Conservation (phyloP, 1,140 invertebrate species). For the Pseudomyrmex concolor region DNA sequence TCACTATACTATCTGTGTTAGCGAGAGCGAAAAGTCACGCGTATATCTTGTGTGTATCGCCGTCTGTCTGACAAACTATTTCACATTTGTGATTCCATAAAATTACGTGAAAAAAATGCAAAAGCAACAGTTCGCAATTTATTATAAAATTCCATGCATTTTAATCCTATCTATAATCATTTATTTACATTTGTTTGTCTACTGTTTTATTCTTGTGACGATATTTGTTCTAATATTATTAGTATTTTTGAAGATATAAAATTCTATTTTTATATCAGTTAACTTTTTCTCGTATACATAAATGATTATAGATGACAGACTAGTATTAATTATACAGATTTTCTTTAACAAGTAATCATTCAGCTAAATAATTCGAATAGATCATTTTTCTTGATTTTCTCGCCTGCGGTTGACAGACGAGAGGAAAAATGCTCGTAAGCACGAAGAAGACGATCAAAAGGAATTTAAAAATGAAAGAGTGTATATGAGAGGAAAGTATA, state of each 20-base stretch:
- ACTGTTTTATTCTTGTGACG: too few relatives aligned
- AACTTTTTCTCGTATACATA: not conserved
- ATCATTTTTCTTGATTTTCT: constrained; percentile 48
- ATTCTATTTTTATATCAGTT: too few relatives aligned
- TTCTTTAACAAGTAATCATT: not conserved
- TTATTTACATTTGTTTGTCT: too few relatives aligned
- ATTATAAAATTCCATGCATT: too few relatives aligned
- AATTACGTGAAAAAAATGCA: not conserved
- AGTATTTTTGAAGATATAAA: too few relatives aligned
- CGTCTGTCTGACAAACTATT: constrained; percentile 1
- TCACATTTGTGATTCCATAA: constrained; percentile 3
- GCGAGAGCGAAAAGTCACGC: constrained; percentile 13
- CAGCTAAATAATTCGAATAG: not conserved
- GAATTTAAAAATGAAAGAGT: not conserved
- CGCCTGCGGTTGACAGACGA: constrained; percentile 37
- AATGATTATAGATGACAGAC: not conserved
- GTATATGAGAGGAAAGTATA: not conserved
- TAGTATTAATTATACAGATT: not conserved
- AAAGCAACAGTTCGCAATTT: too few relatives aligned
- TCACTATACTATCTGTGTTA: not conserved
- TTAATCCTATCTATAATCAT: too few relatives aligned
- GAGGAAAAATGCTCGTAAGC: constrained; percentile 3
- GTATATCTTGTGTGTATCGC: not conserved
- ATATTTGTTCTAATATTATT: too few relatives aligned
- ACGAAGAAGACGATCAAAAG: not conserved